phyloP scores from a whole-genome alignment of 2,113 vertebrate genomes.

The Vulpes vulpes region DNA sequence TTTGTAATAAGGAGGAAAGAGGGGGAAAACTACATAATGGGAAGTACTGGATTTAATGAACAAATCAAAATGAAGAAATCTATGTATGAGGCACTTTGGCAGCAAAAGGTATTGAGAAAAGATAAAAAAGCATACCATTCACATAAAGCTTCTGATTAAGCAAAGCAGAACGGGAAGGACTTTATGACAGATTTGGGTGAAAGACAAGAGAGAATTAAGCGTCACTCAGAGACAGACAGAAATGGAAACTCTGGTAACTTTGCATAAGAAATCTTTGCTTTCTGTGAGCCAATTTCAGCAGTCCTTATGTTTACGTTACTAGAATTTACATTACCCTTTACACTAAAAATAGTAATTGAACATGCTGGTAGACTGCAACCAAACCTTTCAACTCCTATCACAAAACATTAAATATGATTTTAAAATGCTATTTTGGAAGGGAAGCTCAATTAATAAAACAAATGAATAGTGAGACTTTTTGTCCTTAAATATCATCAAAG shows the following conservation, averaged over 20 bases:
- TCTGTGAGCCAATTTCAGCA: constrained; percentile 11
- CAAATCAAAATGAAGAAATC: constrained; percentile 49
- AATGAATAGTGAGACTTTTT: not conserved
- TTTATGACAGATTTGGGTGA: not conserved
- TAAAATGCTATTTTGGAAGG: constrained; percentile 44
- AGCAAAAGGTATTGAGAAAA: not conserved
- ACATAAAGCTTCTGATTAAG: constrained; percentile 41
- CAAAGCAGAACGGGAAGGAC: constrained; percentile 24
- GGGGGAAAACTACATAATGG: not conserved
- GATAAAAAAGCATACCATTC: not conserved
- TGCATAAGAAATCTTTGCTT: constrained; percentile 8
- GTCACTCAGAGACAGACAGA: not conserved
- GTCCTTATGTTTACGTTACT: not conserved
- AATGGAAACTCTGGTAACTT: constrained; percentile 39
- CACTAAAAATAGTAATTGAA: constrained; percentile 17
- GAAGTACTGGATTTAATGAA: not conserved
- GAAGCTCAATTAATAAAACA: constrained; percentile 27
- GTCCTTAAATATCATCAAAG: not conserved
- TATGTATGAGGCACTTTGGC: not conserved
- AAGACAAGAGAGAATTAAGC: not conserved
- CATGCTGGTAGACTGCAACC: not conserved
- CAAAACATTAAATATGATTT: constrained; percentile 26
- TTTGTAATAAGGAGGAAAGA: not conserved
- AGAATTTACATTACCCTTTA: not conserved
- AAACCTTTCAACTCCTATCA: not conserved